phyloP scores from a whole-genome alignment of 2,797 vertebrate genomes.

The Phataginus tetradactyla region DNA sequence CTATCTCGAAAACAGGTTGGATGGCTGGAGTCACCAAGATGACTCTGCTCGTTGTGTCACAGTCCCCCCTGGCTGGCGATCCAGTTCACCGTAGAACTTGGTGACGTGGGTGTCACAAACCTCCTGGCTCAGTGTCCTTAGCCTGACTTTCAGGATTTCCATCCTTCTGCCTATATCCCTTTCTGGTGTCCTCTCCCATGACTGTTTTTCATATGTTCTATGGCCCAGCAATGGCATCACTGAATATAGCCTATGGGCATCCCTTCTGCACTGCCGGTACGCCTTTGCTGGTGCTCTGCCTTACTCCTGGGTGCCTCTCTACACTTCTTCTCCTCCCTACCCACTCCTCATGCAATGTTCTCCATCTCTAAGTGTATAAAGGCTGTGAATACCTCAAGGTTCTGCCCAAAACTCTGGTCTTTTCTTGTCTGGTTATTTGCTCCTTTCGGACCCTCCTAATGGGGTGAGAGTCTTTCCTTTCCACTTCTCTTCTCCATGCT shows the following conservation, averaged over 20 bases:
- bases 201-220: background rate
- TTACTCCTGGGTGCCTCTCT: background rate
- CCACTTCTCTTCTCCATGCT: background rate
- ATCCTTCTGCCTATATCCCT: background rate
- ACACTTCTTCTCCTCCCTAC: background rate
- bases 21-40: background rate
- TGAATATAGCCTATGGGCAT: rapidly evolving
- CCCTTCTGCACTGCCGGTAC: background rate
- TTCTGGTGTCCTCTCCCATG: background rate
- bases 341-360: background rate
- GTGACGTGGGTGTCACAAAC: background rate
- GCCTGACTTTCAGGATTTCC: background rate
- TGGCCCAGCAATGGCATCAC: background rate
- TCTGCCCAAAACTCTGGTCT: background rate
- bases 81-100: background rate
- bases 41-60: background rate
- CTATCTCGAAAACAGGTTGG: background rate
- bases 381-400: background rate
- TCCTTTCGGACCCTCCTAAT: background rate
- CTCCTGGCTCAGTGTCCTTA: background rate
- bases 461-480: background rate
- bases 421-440: background rate
- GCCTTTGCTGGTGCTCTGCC: background rate
- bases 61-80: background rate
- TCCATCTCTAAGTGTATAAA: background rate